Percentiles rank a stretch among this genome's conserved stretches.
phyloP scores from a whole-genome alignment of 2,888 invertebrate genomes.

The Orchesella flavescens region DNA sequence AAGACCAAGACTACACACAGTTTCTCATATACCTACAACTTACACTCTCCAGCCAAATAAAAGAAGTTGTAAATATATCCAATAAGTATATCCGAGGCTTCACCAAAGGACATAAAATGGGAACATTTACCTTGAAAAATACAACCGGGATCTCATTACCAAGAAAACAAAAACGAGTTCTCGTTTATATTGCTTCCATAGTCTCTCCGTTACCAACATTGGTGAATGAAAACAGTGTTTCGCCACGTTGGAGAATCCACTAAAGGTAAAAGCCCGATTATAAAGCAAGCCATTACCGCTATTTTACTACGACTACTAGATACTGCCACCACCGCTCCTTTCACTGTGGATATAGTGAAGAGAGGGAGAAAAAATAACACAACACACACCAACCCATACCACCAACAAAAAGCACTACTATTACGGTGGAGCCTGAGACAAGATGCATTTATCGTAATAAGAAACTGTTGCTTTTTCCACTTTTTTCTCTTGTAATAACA shows the following conservation, averaged over 20 bases:
- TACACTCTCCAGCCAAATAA: too few relatives aligned
- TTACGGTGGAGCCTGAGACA: not conserved
- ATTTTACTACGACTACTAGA: constrained; percentile 15
- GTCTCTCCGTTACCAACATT: not conserved
- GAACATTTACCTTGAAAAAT: constrained; percentile 20
- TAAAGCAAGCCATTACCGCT: constrained; percentile 28
- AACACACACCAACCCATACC: not conserved
- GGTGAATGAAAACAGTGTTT: not conserved
- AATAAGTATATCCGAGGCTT: not conserved
- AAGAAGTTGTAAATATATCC: too few relatives aligned
- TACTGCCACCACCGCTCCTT: too few relatives aligned
- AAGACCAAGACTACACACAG: not conserved
- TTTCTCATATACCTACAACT: too few relatives aligned
- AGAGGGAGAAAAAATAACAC: not conserved
- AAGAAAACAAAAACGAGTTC: constrained; percentile 28
- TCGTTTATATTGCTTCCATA: constrained; percentile 3
- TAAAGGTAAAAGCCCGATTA: constrained; percentile 35
- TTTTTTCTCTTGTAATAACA: constrained; percentile 19
- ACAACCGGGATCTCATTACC: constrained; percentile 37
- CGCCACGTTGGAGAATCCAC: not conserved
- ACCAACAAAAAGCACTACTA: not conserved
- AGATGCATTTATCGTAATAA: constrained; percentile 37
- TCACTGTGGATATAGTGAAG: not conserved
- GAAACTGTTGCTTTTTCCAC: constrained; percentile 39
- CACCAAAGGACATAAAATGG: constrained; percentile 23